Percentiles rank a stretch among this genome's conserved stretches.
Conservation (phyloP, 2,888 invertebrate genomes). For the Polymixis flavicincta region DNA sequence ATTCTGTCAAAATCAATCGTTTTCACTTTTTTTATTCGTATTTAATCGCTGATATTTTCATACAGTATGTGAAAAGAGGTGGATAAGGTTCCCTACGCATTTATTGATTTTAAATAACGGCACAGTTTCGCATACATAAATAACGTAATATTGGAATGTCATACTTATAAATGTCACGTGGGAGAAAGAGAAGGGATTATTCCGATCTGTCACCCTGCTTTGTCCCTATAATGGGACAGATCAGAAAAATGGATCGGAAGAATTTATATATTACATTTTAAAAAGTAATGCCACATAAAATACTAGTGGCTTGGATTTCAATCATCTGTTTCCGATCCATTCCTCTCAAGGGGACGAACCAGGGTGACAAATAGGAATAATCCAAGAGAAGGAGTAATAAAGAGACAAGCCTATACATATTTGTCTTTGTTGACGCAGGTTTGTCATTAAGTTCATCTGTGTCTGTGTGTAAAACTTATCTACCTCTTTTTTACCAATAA, state of each 20-base stretch:
- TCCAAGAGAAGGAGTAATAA: background rate
- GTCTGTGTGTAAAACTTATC: background rate
- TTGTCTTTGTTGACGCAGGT: background rate
- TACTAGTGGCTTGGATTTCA: too few relatives aligned
- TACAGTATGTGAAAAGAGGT: too few relatives aligned
- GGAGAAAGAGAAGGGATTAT: too few relatives aligned
- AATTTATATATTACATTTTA: too few relatives aligned
- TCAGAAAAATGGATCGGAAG: too few relatives aligned
- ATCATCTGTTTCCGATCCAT: too few relatives aligned
- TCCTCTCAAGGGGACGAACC: background rate
- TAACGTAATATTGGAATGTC: background rate
- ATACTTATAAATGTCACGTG: background rate
- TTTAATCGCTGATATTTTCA: background rate
- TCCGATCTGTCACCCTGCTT: too few relatives aligned
- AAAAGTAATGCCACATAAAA: too few relatives aligned
- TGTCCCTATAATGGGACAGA: too few relatives aligned
- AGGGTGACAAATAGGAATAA: too few relatives aligned
- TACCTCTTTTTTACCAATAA: background rate
- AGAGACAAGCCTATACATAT: background rate
- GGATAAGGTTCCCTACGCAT: too few relatives aligned
- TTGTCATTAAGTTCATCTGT: background rate
- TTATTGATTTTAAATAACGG: background rate
- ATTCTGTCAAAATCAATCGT: conserved; percentile 27
- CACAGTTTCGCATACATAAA: background rate
- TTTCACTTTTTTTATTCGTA: background rate